A percentile compares a stretch with the other conserved stretches of the same genome.
Conservation (phyloP, 2,888 invertebrate species). For the Euclidia mi region DNA sequence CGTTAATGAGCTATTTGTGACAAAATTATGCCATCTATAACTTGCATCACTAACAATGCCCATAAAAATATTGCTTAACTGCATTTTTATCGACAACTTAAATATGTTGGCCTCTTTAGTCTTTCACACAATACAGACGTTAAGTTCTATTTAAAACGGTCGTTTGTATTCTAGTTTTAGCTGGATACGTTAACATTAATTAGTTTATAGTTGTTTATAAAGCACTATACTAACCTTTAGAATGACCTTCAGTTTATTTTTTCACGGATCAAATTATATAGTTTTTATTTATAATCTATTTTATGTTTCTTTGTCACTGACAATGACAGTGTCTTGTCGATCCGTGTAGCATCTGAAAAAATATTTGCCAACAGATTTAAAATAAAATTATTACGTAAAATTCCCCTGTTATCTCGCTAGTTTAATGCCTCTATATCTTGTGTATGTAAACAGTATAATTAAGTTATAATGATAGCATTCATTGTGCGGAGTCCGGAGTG, state of each 20-base stretch:
- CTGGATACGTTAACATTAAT: conserved; percentile 1
- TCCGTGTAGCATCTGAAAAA: conserved; percentile 14
- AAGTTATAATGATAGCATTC: conserved; percentile 64
- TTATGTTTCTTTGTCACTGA: conserved; percentile 26
- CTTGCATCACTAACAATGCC: background rate
- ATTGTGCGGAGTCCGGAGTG: conserved; percentile 61
- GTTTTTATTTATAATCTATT: conserved; percentile 1
- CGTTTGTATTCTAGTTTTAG: background rate
- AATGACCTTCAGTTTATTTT: background rate
- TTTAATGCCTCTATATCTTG: conserved; percentile 46
- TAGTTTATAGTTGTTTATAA: conserved; percentile 1
- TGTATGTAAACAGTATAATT: conserved; percentile 62
- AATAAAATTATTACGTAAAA: conserved; percentile 67
- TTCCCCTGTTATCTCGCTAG: conserved; percentile 68
- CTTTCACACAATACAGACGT: background rate
- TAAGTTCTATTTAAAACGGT: background rate
- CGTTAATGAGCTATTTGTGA: too few relatives aligned
- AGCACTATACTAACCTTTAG: background rate
- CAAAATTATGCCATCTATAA: too few relatives aligned
- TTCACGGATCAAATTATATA: background rate
- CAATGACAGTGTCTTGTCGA: conserved; percentile 34
- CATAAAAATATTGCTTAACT: background rate
- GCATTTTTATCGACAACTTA: background rate
- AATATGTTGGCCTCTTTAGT: background rate
- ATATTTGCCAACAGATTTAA: conserved; percentile 39